A percentile compares a stretch with the other conserved stretches of the same genome.
phyloP scores from a whole-genome alignment of 2,797 vertebrate species.

The Sebastolobus alascanus region DNA sequence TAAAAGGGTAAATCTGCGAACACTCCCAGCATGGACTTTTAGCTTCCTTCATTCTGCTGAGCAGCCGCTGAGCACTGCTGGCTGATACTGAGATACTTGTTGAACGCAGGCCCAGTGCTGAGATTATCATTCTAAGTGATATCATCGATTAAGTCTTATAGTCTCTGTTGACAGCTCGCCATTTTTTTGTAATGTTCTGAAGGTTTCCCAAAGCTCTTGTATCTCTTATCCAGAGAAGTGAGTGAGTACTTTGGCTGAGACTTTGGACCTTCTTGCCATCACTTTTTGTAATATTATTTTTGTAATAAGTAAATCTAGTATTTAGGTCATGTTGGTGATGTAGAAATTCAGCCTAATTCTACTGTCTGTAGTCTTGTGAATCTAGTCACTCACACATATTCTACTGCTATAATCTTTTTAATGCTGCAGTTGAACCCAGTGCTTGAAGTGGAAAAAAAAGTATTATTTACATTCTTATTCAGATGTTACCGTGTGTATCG shows the following conservation, averaged over 20 bases:
- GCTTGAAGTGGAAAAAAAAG: too few relatives aligned
- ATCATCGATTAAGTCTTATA: neutral
- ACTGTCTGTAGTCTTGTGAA: neutral
- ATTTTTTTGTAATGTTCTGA: neutral
- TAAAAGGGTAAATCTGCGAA: slow-evolving; percentile 32
- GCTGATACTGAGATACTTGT: slow-evolving; percentile 14
- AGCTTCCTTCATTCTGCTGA: slow-evolving; percentile 12
- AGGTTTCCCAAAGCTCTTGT: neutral
- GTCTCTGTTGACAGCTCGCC: slow-evolving; percentile 8
- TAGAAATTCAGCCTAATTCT: neutral
- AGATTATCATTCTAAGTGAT: slow-evolving; percentile 24
- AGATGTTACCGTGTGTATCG: too few relatives aligned
- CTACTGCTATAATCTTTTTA: neutral
- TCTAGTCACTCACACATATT: neutral
- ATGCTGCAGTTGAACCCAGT: slow-evolving; percentile 12
- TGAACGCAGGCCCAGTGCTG: slow-evolving; percentile 12
- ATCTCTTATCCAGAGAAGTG: neutral
- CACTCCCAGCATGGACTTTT: slow-evolving; percentile 17
- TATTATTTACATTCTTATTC: too few relatives aligned
- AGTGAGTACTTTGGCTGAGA: neutral
- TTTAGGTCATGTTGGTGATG: neutral
- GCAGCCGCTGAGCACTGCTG: slow-evolving; percentile 34
- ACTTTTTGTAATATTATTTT: neutral
- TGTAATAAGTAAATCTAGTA: neutral
- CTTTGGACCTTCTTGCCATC: neutral